Conservation (phyloP, 2,113 vertebrate species). For the Sinocyclocheilus anshuiensis region DNA sequence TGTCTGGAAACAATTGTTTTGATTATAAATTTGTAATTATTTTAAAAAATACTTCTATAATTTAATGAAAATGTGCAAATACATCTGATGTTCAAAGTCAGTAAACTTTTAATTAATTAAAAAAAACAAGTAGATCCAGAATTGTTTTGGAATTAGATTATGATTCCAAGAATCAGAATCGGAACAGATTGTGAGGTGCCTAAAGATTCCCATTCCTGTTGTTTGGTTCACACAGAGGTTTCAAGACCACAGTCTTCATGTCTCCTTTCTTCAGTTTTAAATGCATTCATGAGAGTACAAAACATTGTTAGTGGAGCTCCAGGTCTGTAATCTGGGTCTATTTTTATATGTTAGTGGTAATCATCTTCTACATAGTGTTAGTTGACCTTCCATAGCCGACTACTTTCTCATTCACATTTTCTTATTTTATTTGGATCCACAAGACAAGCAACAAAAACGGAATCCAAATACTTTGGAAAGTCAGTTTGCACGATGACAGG, state of each 20-base stretch:
- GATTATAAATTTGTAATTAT: too few relatives aligned
- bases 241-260: slow-evolving; percentile 12
- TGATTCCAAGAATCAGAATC: neutral
- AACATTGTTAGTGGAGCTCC: slow-evolving; percentile 55
- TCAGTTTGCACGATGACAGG: too few relatives aligned
- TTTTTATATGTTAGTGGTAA: slow-evolving; percentile 61
- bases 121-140: too few relatives aligned
- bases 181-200: neutral
- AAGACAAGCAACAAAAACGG: too few relatives aligned
- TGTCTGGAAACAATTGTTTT: too few relatives aligned
- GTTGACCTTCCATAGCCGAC: slow-evolving; percentile 7
- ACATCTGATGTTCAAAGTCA: too few relatives aligned
- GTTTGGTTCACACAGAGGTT: slow-evolving; percentile 10
- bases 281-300: slow-evolving; percentile 43
- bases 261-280: slow-evolving; percentile 25
- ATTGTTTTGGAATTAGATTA: neutral
- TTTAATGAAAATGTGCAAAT: neutral
- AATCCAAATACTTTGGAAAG: too few relatives aligned
- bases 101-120: too few relatives aligned
- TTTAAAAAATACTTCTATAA: too few relatives aligned
- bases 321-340: slow-evolving; percentile 61
- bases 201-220: neutral
- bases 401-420: neutral
- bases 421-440: too few relatives aligned
- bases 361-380: slow-evolving; percentile 22